Evolutionary conservation across 2,113 vertebrate genomes (phyloP), one percentile per base, ranked within the genome.

Genomic region (Archocentrus centrarchus): DNA sequence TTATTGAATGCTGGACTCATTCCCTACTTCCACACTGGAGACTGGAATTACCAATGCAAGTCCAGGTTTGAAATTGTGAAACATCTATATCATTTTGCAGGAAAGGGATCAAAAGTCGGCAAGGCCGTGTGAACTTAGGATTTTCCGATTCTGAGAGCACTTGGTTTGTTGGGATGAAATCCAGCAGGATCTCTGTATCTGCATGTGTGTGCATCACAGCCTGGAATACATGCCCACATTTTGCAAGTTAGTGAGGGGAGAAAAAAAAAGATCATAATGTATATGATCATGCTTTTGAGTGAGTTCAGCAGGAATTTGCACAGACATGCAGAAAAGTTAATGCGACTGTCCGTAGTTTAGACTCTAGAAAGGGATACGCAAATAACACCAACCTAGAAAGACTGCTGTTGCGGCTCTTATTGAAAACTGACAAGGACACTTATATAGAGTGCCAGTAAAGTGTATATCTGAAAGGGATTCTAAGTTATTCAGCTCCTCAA

Each of bases 81-180:
- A 73, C 47, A 53, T 73, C 66, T 73, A 53, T 53, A 73, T 73
- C 47, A 27, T 73, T 47, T 73, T 18, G 24, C 66, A 73, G 66
- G 66, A 11, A 53, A 32, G 17, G 24, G 66, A 73, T 73, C 47
- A 73, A 53, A 73, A 32, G 66, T 73, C 17, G 17, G 32, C 30
- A 53, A 73, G 47, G 20, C 66, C 32, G 14, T 50, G 14, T 50
- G 66, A 53, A 73, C 24, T 53, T 70, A 27, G 66, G 24, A 50
- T 50, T 70, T 70, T 70, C 30, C 0, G 6, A 73, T 73, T 73
- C 66, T 7, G 1, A 27, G 32, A 47, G 66, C 44, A 73, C 44
- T 53, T n/a, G 44, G 53, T 73, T 73, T 53, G 53, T 32, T 73
- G 44, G 66, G 44, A 73, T 20, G 66, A n/a, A 50, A 50, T 50